Base-by-base conservation (phyloP, 1,140 invertebrate species). In the Sarcophaga peregrina region DNA sequence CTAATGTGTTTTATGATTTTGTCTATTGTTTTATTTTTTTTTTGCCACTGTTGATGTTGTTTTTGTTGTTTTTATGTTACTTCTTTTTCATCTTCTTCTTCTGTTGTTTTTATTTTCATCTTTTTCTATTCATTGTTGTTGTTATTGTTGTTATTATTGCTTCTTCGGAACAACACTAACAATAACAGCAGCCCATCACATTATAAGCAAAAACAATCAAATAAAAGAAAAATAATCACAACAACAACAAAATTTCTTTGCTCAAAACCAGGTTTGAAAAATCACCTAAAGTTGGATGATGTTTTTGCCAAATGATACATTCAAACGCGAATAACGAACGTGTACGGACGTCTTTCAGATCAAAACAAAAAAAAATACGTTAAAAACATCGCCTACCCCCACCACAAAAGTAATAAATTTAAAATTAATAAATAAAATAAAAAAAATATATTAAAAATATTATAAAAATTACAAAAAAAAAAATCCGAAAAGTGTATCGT, bases 261-360 rank as follows among this genome's bases (percentile, higher is more conserved):
- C 75, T 52, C 75, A 78, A 78, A 78, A 76, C 75, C 47, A 78
- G n/a, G 75, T 78, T 78, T 78, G 75, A 78, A 78, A 78, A 78
- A 78, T 78, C 75, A 78, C 75, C 75, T 78, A 78, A 78, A 78
- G 75, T 78, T 78, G 75, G 75, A 52, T 50, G 75, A 78, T 78
- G 75, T 78, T 78, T 78, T 78, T 78, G 75, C 75, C 75, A 78
- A 25, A 78, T 78, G 75, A 78, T 78, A 78, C 75, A 78, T 78
- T 78, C 75, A 78, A 78, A 78, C 75, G 75, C 75, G 75, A 78
- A 50, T 78, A 78, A 78, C 75, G 75, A 78, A 78, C 75, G 75
- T 78, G 75, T 52, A 78, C 75, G 75, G 75, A 78, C 75, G 75
- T 50, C 47, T 78, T 20, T 50, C n/a, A 75, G n/a, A 75, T 72